Base-by-base conservation (phyloP, 1,140 invertebrate species). In the Chlorops oryzae region DNA sequence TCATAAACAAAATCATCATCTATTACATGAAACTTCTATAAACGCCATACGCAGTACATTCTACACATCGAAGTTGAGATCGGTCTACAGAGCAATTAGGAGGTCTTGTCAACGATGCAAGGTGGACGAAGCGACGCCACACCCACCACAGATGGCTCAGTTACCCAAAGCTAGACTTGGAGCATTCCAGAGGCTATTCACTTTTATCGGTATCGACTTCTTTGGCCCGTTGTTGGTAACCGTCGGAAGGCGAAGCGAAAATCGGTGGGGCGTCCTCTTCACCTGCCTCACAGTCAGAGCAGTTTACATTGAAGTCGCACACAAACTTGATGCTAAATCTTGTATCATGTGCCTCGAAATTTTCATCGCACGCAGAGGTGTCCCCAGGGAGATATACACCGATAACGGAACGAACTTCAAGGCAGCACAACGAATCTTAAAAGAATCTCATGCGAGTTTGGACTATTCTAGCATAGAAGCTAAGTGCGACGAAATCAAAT, bases 221-320 rank as follows among this genome's bases (percentile, higher is more conserved):
- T 48, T 48, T 21, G 46, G 46, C 18, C 46, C 27, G 13, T 21
- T 20, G 10, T 10, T 13, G 25, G n/a, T 34, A 20, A 48, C 46
- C 10, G 24, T 42, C 5, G 32, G 32, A 5, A 13, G 55, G 28
- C 18, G 50, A 6, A 49, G 27, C 3, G 28, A 57, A 9, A 70
- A 69, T 39, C 52, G 52, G 1, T 70, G 58, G 32, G 44, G 55
- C 22, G 52, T 50, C 13, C 10, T 69, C 3, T 64, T 70, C 41
- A 63, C 59, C 2, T 70, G 62, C 38, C 49, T 59, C 3, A 48
- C 58, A 0, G 59, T 54, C 15, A 25, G 57, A 37, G 63, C 62
- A 17, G 47, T 65, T 4, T 63, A 48, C 18, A n/a, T 20, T 4
- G 46, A 34, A 39, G 18, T 62, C 2, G 60, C 34, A 13, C 34